Base-by-base conservation (phyloP, 2,113 vertebrate genomes). In the Puffinus mauretanicus region DNA sequence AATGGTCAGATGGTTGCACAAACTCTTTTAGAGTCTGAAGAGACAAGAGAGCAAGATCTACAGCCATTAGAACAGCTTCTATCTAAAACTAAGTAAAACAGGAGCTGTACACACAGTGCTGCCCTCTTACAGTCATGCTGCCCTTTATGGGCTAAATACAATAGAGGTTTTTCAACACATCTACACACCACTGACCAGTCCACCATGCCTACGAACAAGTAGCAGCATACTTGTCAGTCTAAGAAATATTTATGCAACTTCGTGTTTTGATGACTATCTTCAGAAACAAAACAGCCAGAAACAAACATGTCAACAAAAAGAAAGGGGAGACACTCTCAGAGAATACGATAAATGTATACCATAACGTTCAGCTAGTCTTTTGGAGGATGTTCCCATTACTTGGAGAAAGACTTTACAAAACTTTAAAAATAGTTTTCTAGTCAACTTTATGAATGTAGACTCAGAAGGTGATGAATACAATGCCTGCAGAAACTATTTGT, bases 191-290 rank as follows among this genome's bases (percentile, higher is more conserved):
- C 10, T 57, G 65, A 66, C 18, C 40, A 76, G 62, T 24, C 34
- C 21, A 66, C 55, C 18, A 57, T 0, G 1, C 18, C 62, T 27
- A 44, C 0, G 0, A 65, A 67, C 10, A 49, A 36, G 6, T 0
- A 70, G 11, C 3, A 29, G 11, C 18, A 40, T 32, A 71, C 20
- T 3, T 24, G 7, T 29, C n/a, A 76, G 32, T 30, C 24, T 44
- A 42, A 71, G 10, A 84, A 87, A 75, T 11, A 51, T 27, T 17
- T 16, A 40, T 0, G 12, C 27, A 80, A 61, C 20, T 73, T 81
- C 1, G 3, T 42, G 22, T n/a, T 88, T 67, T 60, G 52, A 46
- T 38, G 0, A 82, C 26, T 67, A n/a, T 51, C 60, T 88, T 92
- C 42, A 49, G 60, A 77, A 90, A 70, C 11, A 47, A 65, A 54